Base-by-base conservation (phyloP, 2,113 vertebrate species). In the Plestiodon gilberti region DNA sequence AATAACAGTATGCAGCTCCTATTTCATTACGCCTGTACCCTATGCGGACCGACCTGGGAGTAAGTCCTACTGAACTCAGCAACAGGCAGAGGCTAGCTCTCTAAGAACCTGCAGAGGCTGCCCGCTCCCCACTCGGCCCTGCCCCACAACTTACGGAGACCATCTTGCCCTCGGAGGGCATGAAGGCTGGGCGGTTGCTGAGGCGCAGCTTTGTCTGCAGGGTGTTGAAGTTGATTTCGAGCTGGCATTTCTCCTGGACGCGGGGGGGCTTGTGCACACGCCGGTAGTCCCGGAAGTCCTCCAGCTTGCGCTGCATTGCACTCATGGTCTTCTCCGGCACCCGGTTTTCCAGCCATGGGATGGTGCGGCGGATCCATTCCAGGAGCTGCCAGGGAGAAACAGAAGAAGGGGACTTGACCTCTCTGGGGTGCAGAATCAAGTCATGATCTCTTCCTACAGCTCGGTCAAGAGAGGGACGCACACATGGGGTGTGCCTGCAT, bases 151-250 rank as follows among this genome's bases (percentile, higher is more conserved):
- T 96, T 94, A 98, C 98, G 94, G 98, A 99, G 90, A 99, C 98
- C 96, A 98, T 97, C 96, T 98, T 98, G 95, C 98, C 98, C 96
- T 99, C 98, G 0, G 98, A 99, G 76, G 98, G 98, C 98, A 98
- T 99, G 97, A 98, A 99, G 82, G 98, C 98, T 0, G 98, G 98
- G 69, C 98, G 95, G 96, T 98, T 98, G 98, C 98, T 98, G 71
- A 98, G 97, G 75, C 98, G 96, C 91, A 99, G 97, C 91, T 98
- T 99, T 90, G 98, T 98, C 96, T 99, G 98, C 96, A 99, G 95
- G 6, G 98, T 98, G 95, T 98, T 99, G 95, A 99, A 98, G 95
- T 98, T 98, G 95, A 98, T 98, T 96, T 99, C 98, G 87, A 99
- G 97, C 96, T 99, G 98, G 88, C 98, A 98, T 28, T 98, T 98